phyloP scores from a whole-genome alignment of 2,113 vertebrate genomes.

The Bos indicus region DNA sequence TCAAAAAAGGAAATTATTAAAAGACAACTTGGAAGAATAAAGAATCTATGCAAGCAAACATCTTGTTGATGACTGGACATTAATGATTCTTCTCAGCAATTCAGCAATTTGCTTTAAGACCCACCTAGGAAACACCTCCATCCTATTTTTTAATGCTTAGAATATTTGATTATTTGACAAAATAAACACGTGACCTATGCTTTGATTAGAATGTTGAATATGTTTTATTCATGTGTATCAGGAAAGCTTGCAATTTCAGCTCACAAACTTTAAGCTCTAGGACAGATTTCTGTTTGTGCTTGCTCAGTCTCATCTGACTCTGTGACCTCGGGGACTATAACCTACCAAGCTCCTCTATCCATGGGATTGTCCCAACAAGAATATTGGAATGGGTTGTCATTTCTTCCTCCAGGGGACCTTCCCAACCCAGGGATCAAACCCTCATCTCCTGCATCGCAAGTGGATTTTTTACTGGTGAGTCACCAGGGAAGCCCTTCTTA shows the following conservation, averaged over 20 bases:
- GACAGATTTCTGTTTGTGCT: background rate
- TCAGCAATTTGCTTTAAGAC: background rate
- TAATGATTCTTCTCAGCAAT: background rate
- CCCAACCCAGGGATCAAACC: background rate
- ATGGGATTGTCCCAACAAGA: background rate
- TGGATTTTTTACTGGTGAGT: background rate
- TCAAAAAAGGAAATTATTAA: background rate
- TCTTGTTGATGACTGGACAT: background rate
- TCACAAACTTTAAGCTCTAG: background rate
- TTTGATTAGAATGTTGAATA: background rate
- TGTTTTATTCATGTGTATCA: background rate
- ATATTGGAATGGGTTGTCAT: background rate
- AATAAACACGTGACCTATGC: background rate
- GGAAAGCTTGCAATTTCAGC: background rate
- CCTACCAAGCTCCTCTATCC: background rate
- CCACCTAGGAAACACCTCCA: background rate
- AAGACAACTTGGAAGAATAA: background rate
- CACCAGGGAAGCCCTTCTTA: background rate
- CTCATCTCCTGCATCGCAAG: background rate
- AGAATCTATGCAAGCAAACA: background rate
- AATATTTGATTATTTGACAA: constrained; percentile 17
- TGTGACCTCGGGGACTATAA: background rate
- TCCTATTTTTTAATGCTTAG: background rate
- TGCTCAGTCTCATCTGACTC: background rate
- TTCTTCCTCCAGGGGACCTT: background rate